Conservation (phyloP, 2,113 vertebrate species). For the Oplegnathus fasciatus region DNA sequence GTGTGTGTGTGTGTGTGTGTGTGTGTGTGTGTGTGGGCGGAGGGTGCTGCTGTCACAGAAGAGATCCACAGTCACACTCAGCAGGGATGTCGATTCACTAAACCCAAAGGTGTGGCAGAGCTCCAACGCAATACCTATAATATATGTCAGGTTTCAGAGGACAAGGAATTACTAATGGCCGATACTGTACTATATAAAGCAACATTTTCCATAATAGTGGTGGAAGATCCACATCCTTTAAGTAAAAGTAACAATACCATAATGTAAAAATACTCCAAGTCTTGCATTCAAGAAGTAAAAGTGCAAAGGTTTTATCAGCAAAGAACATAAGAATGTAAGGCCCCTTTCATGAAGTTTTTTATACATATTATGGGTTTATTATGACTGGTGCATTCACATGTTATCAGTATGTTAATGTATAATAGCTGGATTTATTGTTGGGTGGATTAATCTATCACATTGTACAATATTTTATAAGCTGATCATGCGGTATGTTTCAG, state of each 20-base stretch:
- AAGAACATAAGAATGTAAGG: no score
- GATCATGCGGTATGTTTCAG: no score
- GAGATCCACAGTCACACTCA: slow-evolving; percentile 57
- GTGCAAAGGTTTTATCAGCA: background rate
- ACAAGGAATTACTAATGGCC: slow-evolving; percentile 37
- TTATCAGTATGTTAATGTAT: no score
- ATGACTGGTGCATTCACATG: background rate
- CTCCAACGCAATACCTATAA: slow-evolving; percentile 50
- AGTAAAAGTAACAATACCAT: background rate
- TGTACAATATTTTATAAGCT: background rate
- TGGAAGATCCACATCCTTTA: background rate
- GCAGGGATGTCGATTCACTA: slow-evolving; percentile 57
- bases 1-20: slow-evolving; percentile 40
- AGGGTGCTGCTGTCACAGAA: slow-evolving; percentile 44
- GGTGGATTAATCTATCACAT: background rate
- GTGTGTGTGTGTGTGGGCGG: slow-evolving; percentile 27
- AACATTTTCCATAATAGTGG: slow-evolving; percentile 1
- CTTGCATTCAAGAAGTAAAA: background rate
- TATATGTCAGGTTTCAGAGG: slow-evolving; percentile 29
- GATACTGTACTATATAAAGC: background rate
- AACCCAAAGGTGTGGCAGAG: slow-evolving; percentile 57
- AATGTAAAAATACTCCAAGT: background rate
- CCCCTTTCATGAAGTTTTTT: no score
- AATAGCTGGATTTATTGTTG: background rate
- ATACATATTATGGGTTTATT: background rate